These are phyloP conservation scores for Anableps anableps DNA, from an alignment of 2,797 vertebrate genomes.

Conservation along the genomic window DNA sequence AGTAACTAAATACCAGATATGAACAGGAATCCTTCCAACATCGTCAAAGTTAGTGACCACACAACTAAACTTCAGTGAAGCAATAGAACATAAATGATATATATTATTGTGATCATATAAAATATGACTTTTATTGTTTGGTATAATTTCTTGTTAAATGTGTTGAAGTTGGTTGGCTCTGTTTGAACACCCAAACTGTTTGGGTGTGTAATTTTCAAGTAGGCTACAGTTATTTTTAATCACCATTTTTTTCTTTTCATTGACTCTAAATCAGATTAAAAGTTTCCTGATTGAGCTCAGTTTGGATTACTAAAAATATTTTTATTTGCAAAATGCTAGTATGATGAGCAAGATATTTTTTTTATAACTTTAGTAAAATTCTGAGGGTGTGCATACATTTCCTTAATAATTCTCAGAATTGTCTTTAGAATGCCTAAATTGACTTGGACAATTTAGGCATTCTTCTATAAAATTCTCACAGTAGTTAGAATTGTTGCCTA, in stretches of 20 bases:
- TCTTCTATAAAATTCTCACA: background rate
- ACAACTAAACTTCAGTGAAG: background rate
- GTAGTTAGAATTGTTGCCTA: background rate
- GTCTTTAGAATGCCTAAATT: background rate
- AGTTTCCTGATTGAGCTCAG: background rate
- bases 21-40: background rate
- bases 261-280: background rate
- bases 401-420: background rate
- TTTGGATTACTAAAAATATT: background rate
- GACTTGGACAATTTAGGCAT: background rate
- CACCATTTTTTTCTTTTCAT: background rate
- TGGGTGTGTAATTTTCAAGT: background rate
- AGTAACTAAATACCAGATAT: background rate
- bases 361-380: background rate
- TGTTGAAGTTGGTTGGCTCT: background rate
- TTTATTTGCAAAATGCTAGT: background rate
- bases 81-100: background rate
- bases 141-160: background rate
- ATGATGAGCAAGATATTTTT: background rate
- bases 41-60: background rate
- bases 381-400: background rate
- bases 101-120: background rate
- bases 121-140: background rate
- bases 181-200: background rate
- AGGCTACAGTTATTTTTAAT: background rate